phyloP scores from a whole-genome alignment of 2,888 invertebrate genomes.

The Pachliopta kotzebuea region DNA sequence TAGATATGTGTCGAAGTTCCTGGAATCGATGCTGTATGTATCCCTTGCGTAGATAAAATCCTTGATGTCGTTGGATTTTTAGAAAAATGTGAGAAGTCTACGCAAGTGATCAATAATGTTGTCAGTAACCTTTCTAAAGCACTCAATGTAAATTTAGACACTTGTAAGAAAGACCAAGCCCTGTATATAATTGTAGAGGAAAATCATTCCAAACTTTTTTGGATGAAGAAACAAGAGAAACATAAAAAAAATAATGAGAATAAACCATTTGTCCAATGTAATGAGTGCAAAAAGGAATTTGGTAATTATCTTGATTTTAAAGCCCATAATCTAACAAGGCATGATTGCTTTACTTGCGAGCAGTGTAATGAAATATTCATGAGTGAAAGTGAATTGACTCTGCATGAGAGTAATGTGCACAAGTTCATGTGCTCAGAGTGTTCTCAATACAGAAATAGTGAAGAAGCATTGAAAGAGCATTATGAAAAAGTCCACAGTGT shows the following conservation, averaged over 20 bases:
- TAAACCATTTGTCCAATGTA: slow-evolving; percentile 41
- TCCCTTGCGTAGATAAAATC: slow-evolving; percentile 51
- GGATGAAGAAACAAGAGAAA: slow-evolving; percentile 42
- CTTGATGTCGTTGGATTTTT: slow-evolving; percentile 50
- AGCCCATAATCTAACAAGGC: slow-evolving; percentile 47
- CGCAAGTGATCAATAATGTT: slow-evolving; percentile 46
- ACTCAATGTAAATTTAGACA: slow-evolving; percentile 43
- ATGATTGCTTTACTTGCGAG: slow-evolving; percentile 50
- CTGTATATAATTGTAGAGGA: slow-evolving; percentile 53
- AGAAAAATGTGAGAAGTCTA: slow-evolving; percentile 46
- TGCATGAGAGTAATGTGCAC: slow-evolving; percentile 42
- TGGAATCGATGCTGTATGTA: slow-evolving; percentile 62
- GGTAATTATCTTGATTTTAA: slow-evolving; percentile 42
- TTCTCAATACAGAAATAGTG: slow-evolving; percentile 42
- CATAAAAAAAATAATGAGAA: slow-evolving; percentile 30
- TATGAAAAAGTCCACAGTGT: slow-evolving; percentile 45
- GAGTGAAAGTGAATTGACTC: slow-evolving; percentile 39
- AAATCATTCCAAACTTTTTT: slow-evolving; percentile 45
- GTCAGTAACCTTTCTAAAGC: slow-evolving; percentile 48
- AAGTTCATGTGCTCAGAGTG: slow-evolving; percentile 54
- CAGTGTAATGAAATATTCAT: slow-evolving; percentile 48
- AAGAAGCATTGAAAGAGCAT: slow-evolving; percentile 52
- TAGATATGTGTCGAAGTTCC: slow-evolving; percentile 56
- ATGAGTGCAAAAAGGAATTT: slow-evolving; percentile 45
- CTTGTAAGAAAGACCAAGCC: slow-evolving; percentile 39